Evolutionary conservation across 23 tunicate species (phyloP).

Genomic region (Clavelina lepadiformis): DNA sequence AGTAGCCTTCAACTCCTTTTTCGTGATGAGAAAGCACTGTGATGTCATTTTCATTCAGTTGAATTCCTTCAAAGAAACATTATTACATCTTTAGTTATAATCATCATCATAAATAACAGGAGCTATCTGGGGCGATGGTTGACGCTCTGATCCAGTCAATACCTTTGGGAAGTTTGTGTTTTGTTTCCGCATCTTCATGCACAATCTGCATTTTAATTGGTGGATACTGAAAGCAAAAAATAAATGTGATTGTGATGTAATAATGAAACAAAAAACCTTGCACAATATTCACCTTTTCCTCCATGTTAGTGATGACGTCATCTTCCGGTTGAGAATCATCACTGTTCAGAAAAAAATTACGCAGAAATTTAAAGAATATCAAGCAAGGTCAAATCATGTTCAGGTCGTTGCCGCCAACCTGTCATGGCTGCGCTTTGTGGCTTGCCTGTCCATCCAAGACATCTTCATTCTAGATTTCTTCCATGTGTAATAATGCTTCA

Average conservation of each 20-base stretch:
- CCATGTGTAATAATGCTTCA: slow-evolving; percentile 77
- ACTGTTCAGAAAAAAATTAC: slow-evolving; percentile 4
- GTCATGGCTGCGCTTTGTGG: slow-evolving; percentile 32
- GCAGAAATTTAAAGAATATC: background rate
- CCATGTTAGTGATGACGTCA: too few species aligned
- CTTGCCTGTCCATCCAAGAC: slow-evolving; percentile 78
- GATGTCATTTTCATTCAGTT: slow-evolving; percentile 25
- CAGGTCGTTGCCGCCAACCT: background rate
- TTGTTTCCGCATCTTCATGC: slow-evolving; percentile 20
- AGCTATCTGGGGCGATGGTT: background rate
- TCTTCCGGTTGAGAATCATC: slow-evolving; percentile 18
- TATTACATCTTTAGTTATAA: background rate
- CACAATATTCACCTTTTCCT: too few species aligned
- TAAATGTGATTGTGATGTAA: background rate
- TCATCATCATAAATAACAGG: background rate
- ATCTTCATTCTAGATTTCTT: slow-evolving; percentile 70
- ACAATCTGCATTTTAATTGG: slow-evolving; percentile 11
- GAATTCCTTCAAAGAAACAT: slow-evolving; percentile 9
- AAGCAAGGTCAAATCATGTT: background rate
- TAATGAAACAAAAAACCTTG: too few species aligned
- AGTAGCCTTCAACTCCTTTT: slow-evolving; percentile 22
- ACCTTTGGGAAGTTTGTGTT: slow-evolving; percentile 75
- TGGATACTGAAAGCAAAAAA: slow-evolving; percentile 2
- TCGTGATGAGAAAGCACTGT: slow-evolving; percentile 10
- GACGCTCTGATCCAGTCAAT: background rate